Evolutionary conservation across 2,888 invertebrate species (phyloP).

Genomic region (Alloplasta piceator): DNA sequence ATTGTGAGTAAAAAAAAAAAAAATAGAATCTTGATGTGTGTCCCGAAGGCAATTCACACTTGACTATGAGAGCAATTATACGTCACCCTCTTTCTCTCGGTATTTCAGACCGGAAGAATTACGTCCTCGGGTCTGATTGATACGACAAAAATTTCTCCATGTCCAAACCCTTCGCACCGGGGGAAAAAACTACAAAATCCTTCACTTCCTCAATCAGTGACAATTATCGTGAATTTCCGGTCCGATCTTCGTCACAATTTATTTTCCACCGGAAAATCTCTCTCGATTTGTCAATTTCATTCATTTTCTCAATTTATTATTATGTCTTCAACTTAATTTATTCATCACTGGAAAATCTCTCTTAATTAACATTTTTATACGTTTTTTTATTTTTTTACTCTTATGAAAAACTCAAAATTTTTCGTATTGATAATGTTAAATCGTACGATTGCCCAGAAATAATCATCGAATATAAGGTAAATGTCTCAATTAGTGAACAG

Average conservation of each 20-base stretch:
- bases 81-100: slow-evolving; percentile 9
- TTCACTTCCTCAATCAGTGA: background rate
- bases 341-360: background rate
- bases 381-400: no score
- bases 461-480: no score
- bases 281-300: no score
- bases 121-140: slow-evolving; percentile 12
- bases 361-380: background rate
- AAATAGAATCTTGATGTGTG: slow-evolving; percentile 25
- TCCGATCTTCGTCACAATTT: background rate
- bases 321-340: background rate
- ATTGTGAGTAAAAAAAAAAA: slow-evolving; percentile 33
- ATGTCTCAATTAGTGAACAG: no score
- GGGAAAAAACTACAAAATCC: background rate
- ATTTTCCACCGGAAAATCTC: no score
- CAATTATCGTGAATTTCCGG: background rate
- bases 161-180: background rate
- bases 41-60: slow-evolving; percentile 57
- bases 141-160: slow-evolving; percentile 35
- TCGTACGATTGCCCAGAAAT: no score
- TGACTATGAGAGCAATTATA: slow-evolving; percentile 54
- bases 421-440: no score
- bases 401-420: no score
- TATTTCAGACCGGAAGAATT: slow-evolving; percentile 21
- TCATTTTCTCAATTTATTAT: background rate